These are phyloP conservation scores for Charadrius vociferus DNA, from an alignment of 2,113 vertebrate species.

Conservation along the genomic window DNA sequence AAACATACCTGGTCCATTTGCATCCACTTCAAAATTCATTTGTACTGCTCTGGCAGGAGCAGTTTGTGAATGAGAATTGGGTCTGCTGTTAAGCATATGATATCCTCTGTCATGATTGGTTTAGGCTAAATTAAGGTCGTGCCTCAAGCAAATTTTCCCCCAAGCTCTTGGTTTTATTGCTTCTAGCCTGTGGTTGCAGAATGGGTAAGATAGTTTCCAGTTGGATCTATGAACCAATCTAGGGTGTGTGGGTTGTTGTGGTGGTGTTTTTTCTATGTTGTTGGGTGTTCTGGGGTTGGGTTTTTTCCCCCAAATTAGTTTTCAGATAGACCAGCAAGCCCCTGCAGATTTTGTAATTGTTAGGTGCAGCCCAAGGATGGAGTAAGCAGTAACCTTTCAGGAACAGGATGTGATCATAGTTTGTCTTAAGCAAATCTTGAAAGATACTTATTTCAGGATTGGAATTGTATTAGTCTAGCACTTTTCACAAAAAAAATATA, in stretches of 20 bases:
- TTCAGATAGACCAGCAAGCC: not conserved
- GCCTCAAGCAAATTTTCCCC: not conserved
- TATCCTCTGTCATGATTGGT: not conserved
- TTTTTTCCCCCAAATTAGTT: not conserved
- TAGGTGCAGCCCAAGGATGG: not conserved
- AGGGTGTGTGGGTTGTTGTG: not conserved
- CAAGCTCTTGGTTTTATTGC: not conserved
- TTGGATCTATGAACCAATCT: not conserved
- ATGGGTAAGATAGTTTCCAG: not conserved
- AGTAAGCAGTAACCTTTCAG: not conserved
- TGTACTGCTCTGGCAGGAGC: not conserved
- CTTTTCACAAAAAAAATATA: not conserved
- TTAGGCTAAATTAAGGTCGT: not conserved
- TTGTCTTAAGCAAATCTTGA: not conserved
- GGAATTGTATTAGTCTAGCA: not conserved
- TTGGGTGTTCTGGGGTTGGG: not conserved
- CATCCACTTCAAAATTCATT: slow-evolving; percentile 18
- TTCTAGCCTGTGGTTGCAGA: not conserved
- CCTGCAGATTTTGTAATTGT: not conserved
- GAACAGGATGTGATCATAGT: not conserved
- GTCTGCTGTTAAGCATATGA: not conserved
- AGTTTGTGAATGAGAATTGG: not conserved
- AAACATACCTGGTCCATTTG: slow-evolving; percentile 33
- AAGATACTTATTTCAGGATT: not conserved
- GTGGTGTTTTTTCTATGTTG: not conserved